phyloP scores from a whole-genome alignment of 2,888 invertebrate species.

The Panopea generosa region DNA sequence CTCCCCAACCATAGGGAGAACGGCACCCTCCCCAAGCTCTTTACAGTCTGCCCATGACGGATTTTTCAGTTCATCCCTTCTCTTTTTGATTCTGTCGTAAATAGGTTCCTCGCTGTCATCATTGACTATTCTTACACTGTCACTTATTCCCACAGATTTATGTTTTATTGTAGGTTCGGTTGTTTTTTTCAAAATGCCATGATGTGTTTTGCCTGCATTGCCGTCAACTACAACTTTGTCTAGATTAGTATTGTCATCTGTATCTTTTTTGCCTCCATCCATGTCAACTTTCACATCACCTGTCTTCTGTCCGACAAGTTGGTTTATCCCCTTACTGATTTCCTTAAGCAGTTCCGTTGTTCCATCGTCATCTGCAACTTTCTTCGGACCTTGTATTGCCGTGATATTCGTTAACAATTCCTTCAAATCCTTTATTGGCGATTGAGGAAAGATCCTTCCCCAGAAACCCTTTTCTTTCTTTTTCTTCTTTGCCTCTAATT shows the following conservation, averaged over 20 bases:
- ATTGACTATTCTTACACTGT: conserved; percentile 26
- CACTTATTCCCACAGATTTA: conserved; percentile 19
- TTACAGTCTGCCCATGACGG: conserved; percentile 77
- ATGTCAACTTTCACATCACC: conserved; percentile 8
- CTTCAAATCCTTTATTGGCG: conserved; percentile 68
- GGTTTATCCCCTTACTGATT: conserved; percentile 56
- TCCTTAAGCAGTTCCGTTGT: conserved; percentile 61
- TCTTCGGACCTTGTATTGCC: conserved; percentile 46
- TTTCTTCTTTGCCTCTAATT: conserved; percentile 88
- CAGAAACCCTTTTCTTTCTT: conserved; percentile 89
- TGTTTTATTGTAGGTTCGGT: conserved; percentile 73
- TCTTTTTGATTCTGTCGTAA: conserved; percentile 44
- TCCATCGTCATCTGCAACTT: conserved; percentile 44
- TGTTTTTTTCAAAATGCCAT: conserved; percentile 8
- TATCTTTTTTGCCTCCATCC: neutral
- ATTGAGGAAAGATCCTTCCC: conserved; percentile 83
- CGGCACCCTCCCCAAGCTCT: conserved; percentile 70
- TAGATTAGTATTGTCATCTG: neutral
- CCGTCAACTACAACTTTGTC: too few species aligned
- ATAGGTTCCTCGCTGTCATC: conserved; percentile 43
- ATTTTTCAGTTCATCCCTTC: conserved; percentile 71
- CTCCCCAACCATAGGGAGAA: conserved; percentile 84
- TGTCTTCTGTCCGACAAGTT: conserved; percentile 33
- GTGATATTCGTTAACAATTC: conserved; percentile 59
- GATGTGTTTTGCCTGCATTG: neutral